Evolutionary conservation across 2,797 vertebrate genomes (phyloP), one percentile per base, ranked within the genome.

Genomic region (Delichon dasypus): DNA sequence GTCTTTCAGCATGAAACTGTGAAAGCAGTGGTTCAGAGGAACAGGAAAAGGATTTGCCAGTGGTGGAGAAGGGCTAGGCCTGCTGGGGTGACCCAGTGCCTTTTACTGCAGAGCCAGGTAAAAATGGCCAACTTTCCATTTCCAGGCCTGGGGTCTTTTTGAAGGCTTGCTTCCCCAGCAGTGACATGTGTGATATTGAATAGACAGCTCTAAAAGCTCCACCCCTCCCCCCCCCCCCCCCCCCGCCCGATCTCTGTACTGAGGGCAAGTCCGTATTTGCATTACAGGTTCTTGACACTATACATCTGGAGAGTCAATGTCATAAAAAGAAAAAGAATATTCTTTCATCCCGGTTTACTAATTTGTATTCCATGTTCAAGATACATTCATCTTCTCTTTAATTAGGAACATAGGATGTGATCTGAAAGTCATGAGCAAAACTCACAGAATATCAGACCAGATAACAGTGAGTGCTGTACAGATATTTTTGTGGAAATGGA

Each of bases 1-100:
- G 23, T 23, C 29, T 61, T 47, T 45, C 47, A 60, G n/a, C 19
- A 38, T 0, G 0, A 27, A 47, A n/a, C 8, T n/a, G n/a, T 22
- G 29, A 53, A 76, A 45, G 5, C 10, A 6, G 5, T 53, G 22
- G 11, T 20, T 76, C 9, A 23, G 40, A 40, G 13, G 38, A 67
- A 11, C 8, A 53, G 47, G 40, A n/a, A 11, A 54, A 68, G 40
- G 23, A 85, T 4, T 9, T 0, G 0, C n/a, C 25, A 47, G 25
- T 29, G 25, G 5, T 0, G 0, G 25, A 53, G 47, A 20, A 19
- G 13, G 19, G 19, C 16, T n/a, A 45, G 47, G 27, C n/a, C 47
- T 61, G 29, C n/a, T 1, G 1, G 23, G 29, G 34, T 40, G 48
- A 68, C 9, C 47, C n/a, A 38, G 17, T 11, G 29, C 8, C 15